A percentile compares a stretch with the other conserved stretches of the same genome.
Conservation (phyloP, 2,797 vertebrate genomes). For the Myotis pilosus region DNA sequence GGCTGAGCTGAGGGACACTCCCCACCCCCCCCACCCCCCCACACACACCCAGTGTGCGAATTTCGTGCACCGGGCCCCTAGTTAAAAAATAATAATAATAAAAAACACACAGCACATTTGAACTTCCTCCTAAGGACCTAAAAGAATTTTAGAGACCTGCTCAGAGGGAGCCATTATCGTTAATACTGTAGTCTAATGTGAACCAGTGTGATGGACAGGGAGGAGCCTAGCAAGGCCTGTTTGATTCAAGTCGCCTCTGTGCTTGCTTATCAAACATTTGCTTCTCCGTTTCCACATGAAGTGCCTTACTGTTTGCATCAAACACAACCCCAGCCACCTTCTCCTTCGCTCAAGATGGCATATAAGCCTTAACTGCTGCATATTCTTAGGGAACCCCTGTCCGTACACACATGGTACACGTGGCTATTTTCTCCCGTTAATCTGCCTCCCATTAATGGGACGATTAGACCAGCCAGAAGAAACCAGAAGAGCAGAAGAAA, state of each 20-base stretch:
- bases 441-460: background rate
- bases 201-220: background rate
- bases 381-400: background rate
- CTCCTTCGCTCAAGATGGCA: background rate
- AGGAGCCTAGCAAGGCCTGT: background rate
- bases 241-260: background rate
- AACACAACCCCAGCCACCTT: background rate
- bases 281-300: background rate
- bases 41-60: no score
- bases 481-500: background rate
- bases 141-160: background rate
- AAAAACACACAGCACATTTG: background rate
- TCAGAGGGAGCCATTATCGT: background rate
- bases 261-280: background rate
- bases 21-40: no score
- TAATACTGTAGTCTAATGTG: background rate
- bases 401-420: no score
- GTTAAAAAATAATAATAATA: background rate
- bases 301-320: no score
- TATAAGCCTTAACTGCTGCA: background rate
- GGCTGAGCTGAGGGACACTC: no score
- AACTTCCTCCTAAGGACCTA: background rate
- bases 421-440: background rate
- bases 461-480: background rate
- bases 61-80: no score